Evolutionary conservation across 2,797 vertebrate genomes (phyloP).

Genomic region (Danio albolineatus): DNA sequence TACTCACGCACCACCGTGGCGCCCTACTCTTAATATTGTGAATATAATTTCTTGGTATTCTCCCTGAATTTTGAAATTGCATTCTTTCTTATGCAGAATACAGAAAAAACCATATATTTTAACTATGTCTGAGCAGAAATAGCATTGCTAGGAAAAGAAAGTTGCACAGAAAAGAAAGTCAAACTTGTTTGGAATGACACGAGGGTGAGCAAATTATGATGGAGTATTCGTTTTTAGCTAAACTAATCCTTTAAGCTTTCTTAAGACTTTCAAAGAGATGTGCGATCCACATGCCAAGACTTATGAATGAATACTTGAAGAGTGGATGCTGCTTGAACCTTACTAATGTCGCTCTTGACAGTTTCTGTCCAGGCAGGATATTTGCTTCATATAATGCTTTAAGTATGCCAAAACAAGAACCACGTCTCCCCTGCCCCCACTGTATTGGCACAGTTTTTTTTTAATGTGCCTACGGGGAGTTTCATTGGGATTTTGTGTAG

Average conservation of each 20-base stretch:
- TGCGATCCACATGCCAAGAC: not conserved
- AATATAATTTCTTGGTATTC: not conserved
- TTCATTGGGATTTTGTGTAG: slow-evolving; percentile 32
- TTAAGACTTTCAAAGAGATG: not conserved
- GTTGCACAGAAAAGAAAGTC: not conserved
- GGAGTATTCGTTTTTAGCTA: not conserved
- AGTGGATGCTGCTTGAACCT: slow-evolving; percentile 4
- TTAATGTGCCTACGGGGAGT: slow-evolving; percentile 10
- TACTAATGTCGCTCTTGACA: not conserved
- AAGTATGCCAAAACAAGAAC: slow-evolving; percentile 23
- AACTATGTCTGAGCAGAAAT: not conserved
- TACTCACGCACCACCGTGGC: too few relatives aligned
- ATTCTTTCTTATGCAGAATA: not conserved
- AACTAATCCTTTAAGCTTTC: slow-evolving; percentile 28
- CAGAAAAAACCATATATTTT: not conserved
- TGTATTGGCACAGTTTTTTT: not conserved
- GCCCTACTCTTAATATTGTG: not conserved
- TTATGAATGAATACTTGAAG: not conserved
- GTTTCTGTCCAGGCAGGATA: slow-evolving; percentile 5
- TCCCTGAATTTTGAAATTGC: not conserved
- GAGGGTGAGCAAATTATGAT: not conserved
- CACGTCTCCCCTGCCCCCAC: not conserved
- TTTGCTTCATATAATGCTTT: slow-evolving; percentile 10
- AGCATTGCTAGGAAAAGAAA: not conserved
- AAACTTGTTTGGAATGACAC: not conserved